Base-by-base conservation (phyloP, 2,113 vertebrate genomes). In the Laticauda laticaudata region DNA sequence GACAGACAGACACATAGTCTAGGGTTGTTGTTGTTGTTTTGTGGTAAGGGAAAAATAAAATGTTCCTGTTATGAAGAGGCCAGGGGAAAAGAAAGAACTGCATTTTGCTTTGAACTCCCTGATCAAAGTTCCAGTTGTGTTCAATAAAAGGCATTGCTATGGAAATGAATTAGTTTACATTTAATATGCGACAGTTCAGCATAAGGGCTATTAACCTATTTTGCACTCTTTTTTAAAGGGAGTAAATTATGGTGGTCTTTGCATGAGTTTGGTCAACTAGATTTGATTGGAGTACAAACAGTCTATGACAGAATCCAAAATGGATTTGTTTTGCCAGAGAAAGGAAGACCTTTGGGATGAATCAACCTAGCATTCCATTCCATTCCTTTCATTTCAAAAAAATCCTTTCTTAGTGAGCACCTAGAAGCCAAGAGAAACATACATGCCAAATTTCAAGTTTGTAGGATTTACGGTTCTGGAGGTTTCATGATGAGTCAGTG, bases 141-240 rank as follows among this genome's bases (percentile, higher is more conserved):
- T 97, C 97, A 95, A 87, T 94, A 96, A 97, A 97, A 97, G 91
- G 94, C 51, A 94, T 93, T 96, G 95, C 94, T 95, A 95, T 95
- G 94, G 93, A 97, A 98, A 98, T 96, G 24, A 97, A 96, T 97
- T 97, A 92, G 90, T 97, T 97, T 96, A 96, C 59, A 96, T 95
- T 97, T 96, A 96, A 95, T 95, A 94, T 94, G 93, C 91, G 97
- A 95, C 94, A 94, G 93, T 97, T 98, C 94, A 93, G 93, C 92
- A 95, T 96, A 96, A 97, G 95, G 43, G 93, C 96, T 96, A 96
- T 96, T 95, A 97, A 97, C 92, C 18, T 96, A 93, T 96, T 97
- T 97, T 96, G 91, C 94, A 96, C 96, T 96, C 90, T 92, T 90
- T 97, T 96, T 91, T 94, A 95, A 94, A 96, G 94, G 94, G 97